Base-by-base conservation (phyloP, 2,797 vertebrate species). In the Cephalopachus bancanus region DNA sequence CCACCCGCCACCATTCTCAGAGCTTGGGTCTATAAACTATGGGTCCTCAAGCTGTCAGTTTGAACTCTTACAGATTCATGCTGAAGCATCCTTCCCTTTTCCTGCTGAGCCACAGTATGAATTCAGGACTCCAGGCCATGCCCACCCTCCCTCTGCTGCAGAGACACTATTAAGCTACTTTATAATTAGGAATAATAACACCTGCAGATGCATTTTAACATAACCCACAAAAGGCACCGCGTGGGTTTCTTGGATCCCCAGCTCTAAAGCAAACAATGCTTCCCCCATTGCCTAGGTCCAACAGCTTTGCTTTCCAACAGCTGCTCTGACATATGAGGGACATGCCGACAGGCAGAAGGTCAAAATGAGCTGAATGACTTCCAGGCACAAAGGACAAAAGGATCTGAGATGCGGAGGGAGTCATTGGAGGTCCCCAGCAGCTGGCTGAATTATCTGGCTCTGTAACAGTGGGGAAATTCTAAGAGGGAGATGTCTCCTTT, bases 181-280 rank as follows among this genome's bases (percentile, higher is more conserved):
- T 44, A 72, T 83, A 88, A 85, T 89, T 88, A 94, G 93, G 71
- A 96, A 67, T 76, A 30, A 81, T 55, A 78, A 74, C 84, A 60
- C 78, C 79, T 49, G 51, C 19, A 81, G 69, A 62, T 74, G 49
- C 5, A 14, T 92, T 94, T 96, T 93, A 94, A 53, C 53, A 89
- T 51, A 84, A 93, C 51, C 64, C 94, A 92, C 89, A 76, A 53
- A 94, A 75, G 37, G 57, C 91, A 72, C n/a, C 0, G 0, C 19
- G 72, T 30, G 65, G 14, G 2, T 74, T 79, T 93, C 37, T 76
- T 86, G 53, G 59, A n/a, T 67, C 78, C 69, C 76, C 55, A 74
- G 71, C 22, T 17, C 72, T 83, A 86, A 79, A 85, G 76, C n/a
- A 94, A 92, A 67, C 44, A 92, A 75, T 28, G 53, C 95, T 80